Percentiles rank a stretch among this genome's conserved stretches.
These are phyloP conservation scores for Ariopsis seemanni DNA, from an alignment of 2,113 vertebrate species.

Conservation along the genomic window DNA sequence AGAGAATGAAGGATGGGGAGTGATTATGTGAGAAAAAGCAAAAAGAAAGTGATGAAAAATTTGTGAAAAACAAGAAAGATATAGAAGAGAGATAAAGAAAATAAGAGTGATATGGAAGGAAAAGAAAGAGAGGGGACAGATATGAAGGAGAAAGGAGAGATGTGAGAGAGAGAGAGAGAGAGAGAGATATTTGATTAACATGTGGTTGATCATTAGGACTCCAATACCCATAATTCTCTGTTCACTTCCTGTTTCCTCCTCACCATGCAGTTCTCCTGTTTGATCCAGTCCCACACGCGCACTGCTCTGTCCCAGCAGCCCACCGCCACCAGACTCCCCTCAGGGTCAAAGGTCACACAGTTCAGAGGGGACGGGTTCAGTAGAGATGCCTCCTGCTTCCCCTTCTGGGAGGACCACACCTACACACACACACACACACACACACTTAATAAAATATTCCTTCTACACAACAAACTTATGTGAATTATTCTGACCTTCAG, in stretches of 20 bases:
- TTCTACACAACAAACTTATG: not conserved
- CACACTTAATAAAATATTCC: not conserved
- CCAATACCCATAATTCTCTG: not conserved
- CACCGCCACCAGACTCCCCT: slow-evolving; percentile 71
- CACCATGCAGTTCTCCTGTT: slow-evolving; percentile 61
- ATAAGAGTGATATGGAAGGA: not conserved
- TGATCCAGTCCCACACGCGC: slow-evolving; percentile 74
- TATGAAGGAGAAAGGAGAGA: not conserved
- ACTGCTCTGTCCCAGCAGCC: slow-evolving; percentile 81
- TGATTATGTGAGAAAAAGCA: not conserved
- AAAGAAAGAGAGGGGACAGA: not conserved
- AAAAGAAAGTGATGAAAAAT: not conserved
- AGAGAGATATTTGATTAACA: slow-evolving; percentile 4
- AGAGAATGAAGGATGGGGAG: not conserved
- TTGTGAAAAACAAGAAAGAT: not conserved
- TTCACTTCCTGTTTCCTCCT: slow-evolving; percentile 37
- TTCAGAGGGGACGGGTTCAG: slow-evolving; percentile 71
- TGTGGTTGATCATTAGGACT: not conserved
- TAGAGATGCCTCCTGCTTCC: slow-evolving; percentile 63
- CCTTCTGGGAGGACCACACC: slow-evolving; percentile 78
- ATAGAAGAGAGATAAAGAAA: not conserved
- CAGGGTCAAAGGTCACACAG: slow-evolving; percentile 80
- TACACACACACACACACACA: slow-evolving; percentile 50
- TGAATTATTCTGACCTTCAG: slow-evolving; percentile 74
- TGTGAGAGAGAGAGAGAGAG: not conserved